Evolutionary conservation across 1,140 invertebrate genomes (phyloP), one percentile per base, ranked within the genome.

Genomic region (Drosophila bocqueti): DNA sequence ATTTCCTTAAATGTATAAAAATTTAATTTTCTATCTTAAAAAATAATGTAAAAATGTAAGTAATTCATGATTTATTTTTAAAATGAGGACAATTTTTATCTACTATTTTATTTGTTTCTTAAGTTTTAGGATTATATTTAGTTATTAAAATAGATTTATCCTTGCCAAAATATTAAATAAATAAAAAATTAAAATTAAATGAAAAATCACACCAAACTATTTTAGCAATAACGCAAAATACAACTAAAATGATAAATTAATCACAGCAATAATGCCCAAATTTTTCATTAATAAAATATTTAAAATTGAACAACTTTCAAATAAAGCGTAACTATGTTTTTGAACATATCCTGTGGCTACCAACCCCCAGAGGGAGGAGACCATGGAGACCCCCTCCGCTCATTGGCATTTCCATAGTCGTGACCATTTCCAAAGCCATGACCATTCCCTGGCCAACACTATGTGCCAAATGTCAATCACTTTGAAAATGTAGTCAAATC

Each of bases 401-500:
- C 47, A 40, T 42, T 76, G 74, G 47, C 38, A 61, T 75, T 58
- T 57, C 79, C 68, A 76, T 54, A 64, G 79, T 46, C 67, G 49
- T 60, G 71, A 64, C 47, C 46, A 61, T 68, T 52, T 45, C 64
- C 60, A 76, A 38, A 64, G 79, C 54, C 67, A 60, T 60, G 71
- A 60, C 47, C 54, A 63, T 57, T 66, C 66, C 60, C 60, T 58
- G 62, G 61, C 38, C 55, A 45, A 60, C 75, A 49, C 79, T 65
- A 83, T 83, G 76, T 89, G 84, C 77, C 84, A 84, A 84, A 87
- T 84, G 84, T 87, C 84, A 87, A 89, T 89, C 84, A 84, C 77
- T 84, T 81, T 90, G 78, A 87, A 80, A 81, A 87, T 87, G 84
- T 87, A 84, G 84, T 87, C 84, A 87, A 89, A 87, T 87, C 85